phyloP scores from a whole-genome alignment of 1,140 invertebrate species.

The Varroa destructor region DNA sequence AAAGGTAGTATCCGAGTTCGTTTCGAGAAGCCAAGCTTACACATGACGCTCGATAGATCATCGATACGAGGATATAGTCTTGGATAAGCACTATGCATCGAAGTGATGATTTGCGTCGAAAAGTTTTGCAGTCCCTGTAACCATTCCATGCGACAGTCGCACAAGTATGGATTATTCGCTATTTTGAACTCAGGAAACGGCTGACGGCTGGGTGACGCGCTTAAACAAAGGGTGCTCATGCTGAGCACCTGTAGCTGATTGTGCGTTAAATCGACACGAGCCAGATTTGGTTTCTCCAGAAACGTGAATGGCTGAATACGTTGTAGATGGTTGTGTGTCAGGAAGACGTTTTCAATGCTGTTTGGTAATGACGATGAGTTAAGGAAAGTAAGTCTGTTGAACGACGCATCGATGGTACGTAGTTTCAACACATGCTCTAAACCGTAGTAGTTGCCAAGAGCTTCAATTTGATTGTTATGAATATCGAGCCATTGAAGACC shows the following conservation, averaged over 20 bases:
- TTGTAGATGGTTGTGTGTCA: constrained; percentile 67
- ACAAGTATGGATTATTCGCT: constrained; percentile 69
- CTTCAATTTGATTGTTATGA: constrained; percentile 68
- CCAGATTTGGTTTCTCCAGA: constrained; percentile 63
- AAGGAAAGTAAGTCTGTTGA: constrained; percentile 60
- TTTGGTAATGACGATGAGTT: constrained; percentile 58
- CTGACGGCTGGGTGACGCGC: constrained; percentile 49
- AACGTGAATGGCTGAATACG: constrained; percentile 65
- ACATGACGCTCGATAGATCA: constrained; percentile 78
- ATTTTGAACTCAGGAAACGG: constrained; percentile 69
- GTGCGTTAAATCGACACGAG: constrained; percentile 65
- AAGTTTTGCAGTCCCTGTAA: constrained; percentile 59
- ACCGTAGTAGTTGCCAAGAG: constrained; percentile 67
- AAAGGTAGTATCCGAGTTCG: constrained; percentile 53
- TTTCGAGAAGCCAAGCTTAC: constrained; percentile 65
- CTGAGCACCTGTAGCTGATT: constrained; percentile 69
- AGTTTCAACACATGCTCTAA: constrained; percentile 54
- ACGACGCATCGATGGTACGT: constrained; percentile 64
- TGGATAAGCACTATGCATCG: constrained; percentile 45
- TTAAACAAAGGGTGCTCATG: constrained; percentile 58
- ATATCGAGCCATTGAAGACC: constrained; percentile 75
- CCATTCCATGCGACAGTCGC: constrained; percentile 80
- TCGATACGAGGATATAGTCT: constrained; percentile 72
- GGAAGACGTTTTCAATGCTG: constrained; percentile 59
- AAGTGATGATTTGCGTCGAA: constrained; percentile 36